Base-by-base conservation (phyloP, 37 sponge, comb jelly and placozoan species). In the Oscarella lobularis region DNA sequence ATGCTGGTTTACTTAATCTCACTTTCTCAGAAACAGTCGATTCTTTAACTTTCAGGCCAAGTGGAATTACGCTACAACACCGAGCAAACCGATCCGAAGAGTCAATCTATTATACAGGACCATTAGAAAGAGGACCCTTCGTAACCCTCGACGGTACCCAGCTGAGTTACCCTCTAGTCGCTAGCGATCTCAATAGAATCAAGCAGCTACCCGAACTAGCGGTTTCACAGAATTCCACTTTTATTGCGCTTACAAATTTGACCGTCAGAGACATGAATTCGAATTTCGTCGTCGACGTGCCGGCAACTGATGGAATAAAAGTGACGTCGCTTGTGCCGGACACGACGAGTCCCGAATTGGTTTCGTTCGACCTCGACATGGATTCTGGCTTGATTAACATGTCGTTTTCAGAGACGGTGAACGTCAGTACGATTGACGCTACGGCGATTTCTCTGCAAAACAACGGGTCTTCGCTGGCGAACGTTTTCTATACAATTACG, bases 21-120 rank as follows among this genome's bases (percentile, higher is more conserved):
- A 86, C 83, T 9, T 94, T 94, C 66, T 84, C 83, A 0, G 95
- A 94, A 73, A 94, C 95, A 29, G 90, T 89, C 0, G 84, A 86
- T 81, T 78, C 87, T 39, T 41, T 79, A 3, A 79, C 94, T 5
- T 38, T 93, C 1, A 76, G 74, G 2, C 76, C 84, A 0, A 39
- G 73, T 31, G 35, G 72, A 36, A 55, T 93, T 32, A 83, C 75
- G 9, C 31, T 83, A 1, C 67, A 48, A 20, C 9, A 20, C 60
- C 20, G 14, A 27, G 9, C 20, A 27, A 20, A 48, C 9, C 60
- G 60, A 48, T 48, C 60, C 20, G 20, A 48, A 9, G 9, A 27
- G 14, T 27, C 14, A 9, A 48, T 9, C 20, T 48, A 48, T 20
- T 20, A 48, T 48, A 48, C 60, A 20, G n/a, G n/a, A n/a, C n/a